These are phyloP conservation scores for Meandrusa payeni DNA, from an alignment of 2,888 invertebrate species.

Conservation along the genomic window DNA sequence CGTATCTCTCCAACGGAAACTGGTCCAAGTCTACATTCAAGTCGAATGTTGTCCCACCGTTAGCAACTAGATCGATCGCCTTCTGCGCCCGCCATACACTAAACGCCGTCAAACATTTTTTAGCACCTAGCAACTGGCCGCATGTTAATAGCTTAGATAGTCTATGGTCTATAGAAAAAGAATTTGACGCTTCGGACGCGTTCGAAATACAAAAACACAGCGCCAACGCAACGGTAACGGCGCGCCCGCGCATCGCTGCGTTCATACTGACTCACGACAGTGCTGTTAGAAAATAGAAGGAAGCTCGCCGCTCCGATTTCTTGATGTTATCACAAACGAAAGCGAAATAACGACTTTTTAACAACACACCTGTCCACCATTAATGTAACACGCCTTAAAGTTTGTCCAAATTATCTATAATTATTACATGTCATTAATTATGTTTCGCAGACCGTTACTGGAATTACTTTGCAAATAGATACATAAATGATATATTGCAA, in stretches of 20 bases:
- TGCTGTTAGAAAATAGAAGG: conserved; percentile 43
- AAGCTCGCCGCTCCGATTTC: conserved; percentile 29
- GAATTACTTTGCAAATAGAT: too few relatives aligned
- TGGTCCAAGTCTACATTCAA: conserved; percentile 49
- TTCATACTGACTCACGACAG: conserved; percentile 56
- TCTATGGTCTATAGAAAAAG: conserved; percentile 11
- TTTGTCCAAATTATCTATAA: background rate
- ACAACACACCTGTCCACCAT: conserved; percentile 8
- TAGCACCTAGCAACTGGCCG: conserved; percentile 54
- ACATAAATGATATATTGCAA: too few relatives aligned
- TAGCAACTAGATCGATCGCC: conserved; percentile 39
- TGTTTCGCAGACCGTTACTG: too few relatives aligned
- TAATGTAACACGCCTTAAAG: too few relatives aligned
- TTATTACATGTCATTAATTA: background rate
- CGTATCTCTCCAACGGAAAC: conserved; percentile 67
- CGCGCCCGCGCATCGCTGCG: conserved; percentile 70
- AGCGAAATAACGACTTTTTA: conserved; percentile 14
- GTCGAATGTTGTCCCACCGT: conserved; percentile 34
- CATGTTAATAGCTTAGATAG: conserved; percentile 40
- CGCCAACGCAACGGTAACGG: conserved; percentile 54
- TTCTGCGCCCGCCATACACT: conserved; percentile 74
- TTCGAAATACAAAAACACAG: conserved; percentile 47
- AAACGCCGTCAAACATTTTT: conserved; percentile 80
- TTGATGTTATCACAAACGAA: conserved; percentile 19
- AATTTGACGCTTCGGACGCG: conserved; percentile 31